Evolutionary conservation across 2,113 vertebrate species (phyloP).

Genomic region (Pelusios castaneus): DNA sequence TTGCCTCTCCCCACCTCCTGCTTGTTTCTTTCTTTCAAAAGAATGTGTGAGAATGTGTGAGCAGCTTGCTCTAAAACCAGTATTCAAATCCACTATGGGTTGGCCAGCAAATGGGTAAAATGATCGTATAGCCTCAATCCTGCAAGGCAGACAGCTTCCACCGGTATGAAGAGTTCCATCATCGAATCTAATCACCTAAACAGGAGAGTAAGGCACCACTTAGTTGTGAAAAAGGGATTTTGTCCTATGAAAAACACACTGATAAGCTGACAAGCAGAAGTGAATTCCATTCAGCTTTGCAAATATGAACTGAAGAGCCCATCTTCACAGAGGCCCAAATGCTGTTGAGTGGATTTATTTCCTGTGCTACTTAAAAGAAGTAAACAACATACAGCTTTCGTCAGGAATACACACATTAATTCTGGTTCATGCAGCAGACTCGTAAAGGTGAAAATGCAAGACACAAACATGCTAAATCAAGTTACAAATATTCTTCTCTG

Average conservation of each 20-base stretch:
- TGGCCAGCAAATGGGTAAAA: not conserved
- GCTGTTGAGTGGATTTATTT: constrained; percentile 20
- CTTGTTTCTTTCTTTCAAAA: not conserved
- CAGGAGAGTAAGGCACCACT: not conserved
- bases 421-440: not conserved
- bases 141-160: not conserved
- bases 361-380: constrained; percentile 38
- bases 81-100: not conserved
- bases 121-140: not conserved
- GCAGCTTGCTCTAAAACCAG: not conserved
- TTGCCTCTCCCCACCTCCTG: not conserved
- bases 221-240: not conserved
- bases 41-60: not conserved
- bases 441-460: constrained; percentile 13
- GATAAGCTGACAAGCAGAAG: constrained; percentile 42
- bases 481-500: not conserved
- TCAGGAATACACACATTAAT: constrained; percentile 13
- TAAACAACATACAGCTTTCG: constrained; percentile 3
- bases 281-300: not conserved
- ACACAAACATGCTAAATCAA: not conserved
- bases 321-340: not conserved
- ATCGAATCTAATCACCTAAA: not conserved
- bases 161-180: not conserved
- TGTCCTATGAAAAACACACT: not conserved
- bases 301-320: not conserved